These are phyloP conservation scores for Notothenia rossii DNA, from an alignment of 2,113 vertebrate genomes.

Conservation along the genomic window DNA sequence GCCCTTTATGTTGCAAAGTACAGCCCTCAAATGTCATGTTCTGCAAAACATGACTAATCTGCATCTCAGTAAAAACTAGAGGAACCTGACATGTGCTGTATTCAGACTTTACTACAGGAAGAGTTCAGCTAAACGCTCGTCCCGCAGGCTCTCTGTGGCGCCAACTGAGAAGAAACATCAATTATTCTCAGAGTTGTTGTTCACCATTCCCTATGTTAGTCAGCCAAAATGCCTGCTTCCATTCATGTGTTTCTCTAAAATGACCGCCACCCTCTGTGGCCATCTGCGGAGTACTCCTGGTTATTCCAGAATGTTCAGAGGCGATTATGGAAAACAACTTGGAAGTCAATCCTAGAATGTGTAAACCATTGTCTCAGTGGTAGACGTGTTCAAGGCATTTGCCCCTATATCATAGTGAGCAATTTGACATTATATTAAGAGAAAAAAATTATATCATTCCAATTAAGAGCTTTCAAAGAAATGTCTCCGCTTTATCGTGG, in stretches of 20 bases:
- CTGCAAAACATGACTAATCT: neutral
- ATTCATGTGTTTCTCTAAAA: neutral
- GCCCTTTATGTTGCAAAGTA: neutral
- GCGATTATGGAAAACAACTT: constrained; percentile 6
- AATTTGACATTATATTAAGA: neutral
- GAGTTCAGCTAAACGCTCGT: neutral
- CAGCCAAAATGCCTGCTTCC: neutral
- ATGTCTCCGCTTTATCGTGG: constrained; percentile 3
- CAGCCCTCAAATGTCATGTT: neutral
- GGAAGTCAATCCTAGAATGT: neutral
- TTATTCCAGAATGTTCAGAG: neutral
- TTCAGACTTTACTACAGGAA: neutral
- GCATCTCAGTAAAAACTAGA: neutral
- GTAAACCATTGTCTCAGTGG: neutral
- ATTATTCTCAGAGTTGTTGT: neutral
- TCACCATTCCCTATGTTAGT: neutral
- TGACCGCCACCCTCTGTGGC: neutral
- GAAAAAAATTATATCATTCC: neutral
- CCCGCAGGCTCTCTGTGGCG: neutral
- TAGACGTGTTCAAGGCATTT: neutral
- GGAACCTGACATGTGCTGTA: neutral
- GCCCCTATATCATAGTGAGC: neutral
- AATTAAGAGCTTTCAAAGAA: neutral
- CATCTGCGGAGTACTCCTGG: constrained; percentile 18
- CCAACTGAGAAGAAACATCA: neutral